Percentiles rank a stretch among this genome's conserved stretches.
Evolutionary conservation across 2,797 vertebrate genomes (phyloP).

Genomic region (Uromys caudimaculatus): DNA sequence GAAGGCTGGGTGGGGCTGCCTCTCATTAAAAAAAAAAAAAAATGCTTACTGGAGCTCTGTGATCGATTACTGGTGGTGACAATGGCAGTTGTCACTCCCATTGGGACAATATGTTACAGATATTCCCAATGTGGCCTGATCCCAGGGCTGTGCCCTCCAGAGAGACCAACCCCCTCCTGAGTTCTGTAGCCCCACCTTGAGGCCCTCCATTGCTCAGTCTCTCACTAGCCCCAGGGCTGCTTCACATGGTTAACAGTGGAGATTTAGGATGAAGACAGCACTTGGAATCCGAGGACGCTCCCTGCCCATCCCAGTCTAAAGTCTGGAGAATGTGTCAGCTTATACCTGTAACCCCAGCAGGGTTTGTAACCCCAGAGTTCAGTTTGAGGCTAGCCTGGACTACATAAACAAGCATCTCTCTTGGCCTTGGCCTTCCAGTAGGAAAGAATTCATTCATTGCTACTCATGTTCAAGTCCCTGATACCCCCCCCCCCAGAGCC

Average conservation of each 20-base stretch:
- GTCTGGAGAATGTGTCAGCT: neutral
- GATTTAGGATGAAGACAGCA: neutral
- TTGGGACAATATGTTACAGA: neutral
- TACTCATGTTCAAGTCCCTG: neutral
- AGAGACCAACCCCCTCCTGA: neutral
- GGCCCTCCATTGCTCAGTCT: neutral
- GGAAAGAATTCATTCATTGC: neutral
- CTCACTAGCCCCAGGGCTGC: neutral
- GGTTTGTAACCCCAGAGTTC: neutral
- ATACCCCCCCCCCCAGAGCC: neutral
- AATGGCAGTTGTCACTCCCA: neutral
- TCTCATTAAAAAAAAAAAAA: neutral
- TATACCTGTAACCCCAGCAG: neutral
- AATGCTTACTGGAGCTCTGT: neutral
- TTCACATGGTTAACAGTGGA: neutral
- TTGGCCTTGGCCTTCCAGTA: neutral
- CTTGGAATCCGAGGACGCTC: neutral
- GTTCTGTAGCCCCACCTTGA: neutral
- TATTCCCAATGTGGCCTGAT: neutral
- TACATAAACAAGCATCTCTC: neutral
- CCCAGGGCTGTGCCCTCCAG: neutral
- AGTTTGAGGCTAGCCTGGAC: neutral
- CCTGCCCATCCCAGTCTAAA: neutral
- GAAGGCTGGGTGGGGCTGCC: neutral
- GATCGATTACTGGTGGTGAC: neutral